These are phyloP conservation scores for Galerucella nymphaeae DNA, from an alignment of 2,888 invertebrate species.

Conservation along the genomic window DNA sequence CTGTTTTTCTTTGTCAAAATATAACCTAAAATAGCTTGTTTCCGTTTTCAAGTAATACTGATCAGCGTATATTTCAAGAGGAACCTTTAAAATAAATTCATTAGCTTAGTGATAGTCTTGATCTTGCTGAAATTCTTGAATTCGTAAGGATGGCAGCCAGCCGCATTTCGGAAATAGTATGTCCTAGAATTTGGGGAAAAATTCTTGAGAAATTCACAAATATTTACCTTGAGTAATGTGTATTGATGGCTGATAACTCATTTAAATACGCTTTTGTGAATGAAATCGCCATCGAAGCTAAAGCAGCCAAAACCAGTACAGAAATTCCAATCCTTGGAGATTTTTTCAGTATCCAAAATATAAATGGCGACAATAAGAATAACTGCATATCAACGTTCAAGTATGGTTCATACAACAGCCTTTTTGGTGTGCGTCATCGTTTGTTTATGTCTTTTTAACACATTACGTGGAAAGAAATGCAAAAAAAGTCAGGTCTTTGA, in stretches of 20 bases:
- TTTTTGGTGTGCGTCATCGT: too few species aligned
- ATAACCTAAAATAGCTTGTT: conserved; percentile 21
- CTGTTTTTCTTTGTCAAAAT: background rate
- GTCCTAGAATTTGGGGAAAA: too few species aligned
- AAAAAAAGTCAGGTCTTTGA: too few species aligned
- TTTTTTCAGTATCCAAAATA: conserved; percentile 66
- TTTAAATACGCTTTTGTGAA: conserved; percentile 48
- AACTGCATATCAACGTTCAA: conserved; percentile 71
- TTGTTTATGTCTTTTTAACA: too few species aligned
- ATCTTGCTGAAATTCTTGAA: too few species aligned
- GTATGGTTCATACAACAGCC: conserved; percentile 71
- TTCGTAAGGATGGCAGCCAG: too few species aligned
- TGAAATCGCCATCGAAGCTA: conserved; percentile 43
- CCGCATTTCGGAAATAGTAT: too few species aligned
- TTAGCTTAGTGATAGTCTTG: too few species aligned
- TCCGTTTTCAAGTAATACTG: conserved; percentile 18
- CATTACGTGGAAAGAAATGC: too few species aligned
- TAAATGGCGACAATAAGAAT: conserved; percentile 65
- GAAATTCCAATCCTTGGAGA: conserved; percentile 53
- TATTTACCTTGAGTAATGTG: conserved; percentile 42
- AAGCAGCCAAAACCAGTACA: conserved; percentile 38
- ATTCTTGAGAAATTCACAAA: too few species aligned
- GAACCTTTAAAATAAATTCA: background rate
- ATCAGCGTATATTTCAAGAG: conserved; percentile 1
- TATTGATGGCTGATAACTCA: conserved; percentile 49